Evolutionary conservation across 2,797 vertebrate species (phyloP).

Genomic region (Micropoecilia bifurca): DNA sequence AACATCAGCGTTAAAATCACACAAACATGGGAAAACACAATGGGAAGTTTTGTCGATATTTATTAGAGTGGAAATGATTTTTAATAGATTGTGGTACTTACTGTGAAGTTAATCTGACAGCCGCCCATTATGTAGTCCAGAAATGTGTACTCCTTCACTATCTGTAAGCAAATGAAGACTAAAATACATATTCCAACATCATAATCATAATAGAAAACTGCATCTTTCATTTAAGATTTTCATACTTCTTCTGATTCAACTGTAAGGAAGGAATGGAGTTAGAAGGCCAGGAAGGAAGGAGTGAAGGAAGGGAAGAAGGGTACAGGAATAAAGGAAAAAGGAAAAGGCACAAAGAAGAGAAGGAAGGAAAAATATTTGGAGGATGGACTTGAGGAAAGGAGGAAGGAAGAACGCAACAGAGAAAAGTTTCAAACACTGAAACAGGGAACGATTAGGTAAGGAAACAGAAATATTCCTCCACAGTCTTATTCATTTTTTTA

Average conservation of each 20-base stretch:
- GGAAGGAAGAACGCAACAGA: neutral
- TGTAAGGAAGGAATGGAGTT: neutral
- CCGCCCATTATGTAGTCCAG: slow-evolving; percentile 98
- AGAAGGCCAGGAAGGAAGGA: neutral
- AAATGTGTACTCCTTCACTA: slow-evolving; percentile 90
- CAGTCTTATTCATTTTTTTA: neutral
- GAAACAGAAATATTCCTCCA: neutral
- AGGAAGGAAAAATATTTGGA: neutral
- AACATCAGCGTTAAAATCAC: neutral
- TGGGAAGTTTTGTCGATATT: neutral
- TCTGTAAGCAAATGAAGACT: slow-evolving; percentile 72
- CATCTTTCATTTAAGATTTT: neutral
- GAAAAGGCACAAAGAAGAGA: neutral
- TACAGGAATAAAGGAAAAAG: neutral
- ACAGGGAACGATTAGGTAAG: neutral
- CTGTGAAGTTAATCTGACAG: slow-evolving; percentile 96
- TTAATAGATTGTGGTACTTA: slow-evolving; percentile 76
- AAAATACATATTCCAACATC: neutral
- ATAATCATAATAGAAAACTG: neutral
- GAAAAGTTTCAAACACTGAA: neutral
- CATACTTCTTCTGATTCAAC: neutral
- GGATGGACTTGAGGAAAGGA: neutral
- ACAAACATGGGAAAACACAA: neutral
- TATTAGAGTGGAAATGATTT: neutral
- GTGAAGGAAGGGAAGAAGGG: neutral